Conservation (phyloP, 2,888 invertebrate species). For the Gibbula magus region DNA sequence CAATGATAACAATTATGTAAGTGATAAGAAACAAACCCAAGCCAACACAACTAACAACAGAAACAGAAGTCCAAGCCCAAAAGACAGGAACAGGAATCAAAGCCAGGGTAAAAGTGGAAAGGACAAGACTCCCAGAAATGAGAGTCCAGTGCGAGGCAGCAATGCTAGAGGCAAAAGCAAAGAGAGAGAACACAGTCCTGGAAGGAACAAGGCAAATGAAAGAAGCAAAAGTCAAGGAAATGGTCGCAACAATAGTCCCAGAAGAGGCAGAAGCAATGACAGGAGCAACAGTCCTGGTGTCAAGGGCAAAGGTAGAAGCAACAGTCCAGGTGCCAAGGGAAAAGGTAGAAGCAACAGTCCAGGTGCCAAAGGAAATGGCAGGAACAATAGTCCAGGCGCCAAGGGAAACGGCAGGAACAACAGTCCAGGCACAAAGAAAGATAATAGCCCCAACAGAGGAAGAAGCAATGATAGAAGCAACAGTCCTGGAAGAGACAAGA, state of each 20-base stretch:
- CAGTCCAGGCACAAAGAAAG: not conserved
- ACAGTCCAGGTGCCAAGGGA: not conserved
- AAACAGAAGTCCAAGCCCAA: not conserved
- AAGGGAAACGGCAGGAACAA: not conserved
- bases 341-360: not conserved
- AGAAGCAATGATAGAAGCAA: not conserved
- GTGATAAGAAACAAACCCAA: not conserved
- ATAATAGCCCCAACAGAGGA: not conserved
- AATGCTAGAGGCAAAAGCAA: no score
- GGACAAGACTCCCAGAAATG: no score
- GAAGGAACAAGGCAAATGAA: no score
- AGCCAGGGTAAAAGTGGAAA: not conserved
- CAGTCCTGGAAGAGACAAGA: not conserved
- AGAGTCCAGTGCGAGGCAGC: no score
- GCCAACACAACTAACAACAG: not conserved
- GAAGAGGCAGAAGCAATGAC: no score
- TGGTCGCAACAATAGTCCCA: no score
- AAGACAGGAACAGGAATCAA: not conserved
- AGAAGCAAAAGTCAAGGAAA: no score
- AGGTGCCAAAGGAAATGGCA: not conserved
- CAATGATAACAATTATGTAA: constrained; percentile 7
- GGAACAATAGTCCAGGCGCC: not conserved
- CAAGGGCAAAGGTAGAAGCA: no score
- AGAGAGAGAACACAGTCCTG: no score
- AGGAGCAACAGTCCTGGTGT: no score